Conservation (phyloP, 2,888 invertebrate genomes). For the Lasius fuliginosus region DNA sequence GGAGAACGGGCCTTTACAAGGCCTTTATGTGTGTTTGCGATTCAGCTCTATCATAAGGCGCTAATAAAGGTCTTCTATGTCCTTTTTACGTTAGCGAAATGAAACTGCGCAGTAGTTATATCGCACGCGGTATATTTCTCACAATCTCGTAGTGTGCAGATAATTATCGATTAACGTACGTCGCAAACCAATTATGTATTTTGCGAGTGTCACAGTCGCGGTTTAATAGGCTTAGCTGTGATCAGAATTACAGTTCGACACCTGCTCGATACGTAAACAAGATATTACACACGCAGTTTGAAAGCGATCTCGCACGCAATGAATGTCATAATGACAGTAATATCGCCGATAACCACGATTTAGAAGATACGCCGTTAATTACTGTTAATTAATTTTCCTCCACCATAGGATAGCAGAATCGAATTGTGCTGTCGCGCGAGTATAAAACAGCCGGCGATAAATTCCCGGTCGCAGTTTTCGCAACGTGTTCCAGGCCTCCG, state of each 20-base stretch:
- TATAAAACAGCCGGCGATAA: constrained; percentile 22
- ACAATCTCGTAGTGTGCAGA: background rate
- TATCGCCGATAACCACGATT: background rate
- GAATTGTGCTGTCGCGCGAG: background rate
- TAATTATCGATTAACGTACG: constrained; percentile 15
- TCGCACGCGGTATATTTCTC: background rate
- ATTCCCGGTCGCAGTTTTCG: constrained; percentile 24
- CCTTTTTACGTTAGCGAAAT: constrained; percentile 22
- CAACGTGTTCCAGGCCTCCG: background rate
- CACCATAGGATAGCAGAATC: background rate
- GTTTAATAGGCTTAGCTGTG: constrained; percentile 43
- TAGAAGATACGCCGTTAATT: constrained; percentile 3
- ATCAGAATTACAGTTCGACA: constrained; percentile 29
- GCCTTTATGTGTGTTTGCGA: constrained; percentile 12
- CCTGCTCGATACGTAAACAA: constrained; percentile 1
- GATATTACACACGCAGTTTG: constrained; percentile 1
- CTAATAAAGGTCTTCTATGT: constrained; percentile 15
- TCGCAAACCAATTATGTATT: background rate
- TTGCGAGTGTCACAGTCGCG: background rate
- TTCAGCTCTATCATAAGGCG: background rate
- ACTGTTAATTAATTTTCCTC: constrained; percentile 17
- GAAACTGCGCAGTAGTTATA: background rate
- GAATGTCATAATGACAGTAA: constrained; percentile 5
- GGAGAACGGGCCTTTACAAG: constrained; percentile 32
- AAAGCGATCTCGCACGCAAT: constrained; percentile 14